These are phyloP conservation scores for Berghia stephanieae DNA, from an alignment of 1,140 invertebrate genomes.

Conservation along the genomic window DNA sequence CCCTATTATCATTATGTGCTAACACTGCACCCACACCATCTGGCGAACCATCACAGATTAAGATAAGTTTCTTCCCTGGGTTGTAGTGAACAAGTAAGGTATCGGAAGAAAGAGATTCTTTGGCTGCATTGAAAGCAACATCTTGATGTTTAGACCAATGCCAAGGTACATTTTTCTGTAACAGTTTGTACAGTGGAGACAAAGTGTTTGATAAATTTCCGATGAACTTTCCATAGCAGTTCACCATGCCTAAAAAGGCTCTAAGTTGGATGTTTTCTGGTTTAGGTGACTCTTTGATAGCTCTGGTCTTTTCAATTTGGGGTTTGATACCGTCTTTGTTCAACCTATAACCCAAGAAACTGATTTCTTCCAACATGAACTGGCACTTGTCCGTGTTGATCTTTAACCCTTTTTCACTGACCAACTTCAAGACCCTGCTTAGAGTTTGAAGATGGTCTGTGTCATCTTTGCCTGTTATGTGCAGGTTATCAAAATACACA, in stretches of 20 bases:
- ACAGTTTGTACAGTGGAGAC: constrained; percentile 36
- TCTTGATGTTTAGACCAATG: constrained; percentile 29
- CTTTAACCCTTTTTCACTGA: not conserved
- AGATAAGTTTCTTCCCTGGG: constrained; percentile 47
- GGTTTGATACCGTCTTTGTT: constrained; percentile 19
- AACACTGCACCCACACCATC: constrained; percentile 65
- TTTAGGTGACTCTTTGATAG: constrained; percentile 14
- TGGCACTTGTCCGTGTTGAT: not conserved
- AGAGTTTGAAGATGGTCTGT: not conserved
- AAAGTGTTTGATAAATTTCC: not conserved
- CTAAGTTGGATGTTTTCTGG: not conserved
- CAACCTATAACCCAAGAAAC: not conserved
- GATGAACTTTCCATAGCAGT: not conserved
- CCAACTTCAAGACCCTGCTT: not conserved
- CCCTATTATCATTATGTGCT: not conserved
- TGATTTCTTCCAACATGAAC: not conserved
- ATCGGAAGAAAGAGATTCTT: constrained; percentile 63
- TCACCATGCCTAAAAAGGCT: not conserved
- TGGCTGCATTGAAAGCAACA: constrained; percentile 30
- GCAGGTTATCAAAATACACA: not conserved
- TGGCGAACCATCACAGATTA: constrained; percentile 69
- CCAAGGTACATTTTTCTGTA: constrained; percentile 36
- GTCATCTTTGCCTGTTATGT: not conserved
- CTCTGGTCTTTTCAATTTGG: constrained; percentile 44
- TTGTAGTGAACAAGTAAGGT: constrained; percentile 31